Evolutionary conservation across 2,888 invertebrate species (phyloP), one percentile per base, ranked within the genome.

Genomic region (Drosophila ustulata): DNA sequence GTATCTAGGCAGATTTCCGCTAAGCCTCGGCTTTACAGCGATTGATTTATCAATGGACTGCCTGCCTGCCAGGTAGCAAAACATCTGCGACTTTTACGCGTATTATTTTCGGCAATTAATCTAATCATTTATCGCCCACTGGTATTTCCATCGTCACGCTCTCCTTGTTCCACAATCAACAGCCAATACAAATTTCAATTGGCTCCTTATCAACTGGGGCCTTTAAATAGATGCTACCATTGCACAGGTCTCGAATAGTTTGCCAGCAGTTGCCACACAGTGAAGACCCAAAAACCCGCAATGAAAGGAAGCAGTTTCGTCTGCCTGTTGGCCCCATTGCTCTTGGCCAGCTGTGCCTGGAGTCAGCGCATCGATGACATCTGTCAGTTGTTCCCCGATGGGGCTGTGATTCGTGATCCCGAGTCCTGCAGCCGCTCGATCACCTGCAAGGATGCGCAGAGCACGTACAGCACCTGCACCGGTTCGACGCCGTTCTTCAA

Each of bases 361-460:
- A 13, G 62, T 32, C 25, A 43, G 5, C 67, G 87, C 4, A 52
- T 70, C 1, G 62, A 50, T 0, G 89, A 91, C 30, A 82, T 90
- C 13, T 91, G 91, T 34, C 52, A 61, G 0, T 1, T 90, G 3
- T 91, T 91, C 47, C 28, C 86, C 0, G 74, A 91, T 13, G 64
- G 61, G 2, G 84, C 85, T 1, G 66, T 82, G n/a, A 69, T 91
- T 18, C 79, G 90, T 7, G 88, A 91, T 81, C 91, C 92, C 0
- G 81, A 85, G 1, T 88, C 90, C 0, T 91, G 92, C 59, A 69
- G 78, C 26, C 77, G 71, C 0, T 90, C 76, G 28, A 81, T 91
- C 18, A 81, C 75, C 11, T 91, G 91, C 66, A 56, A 56, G 2
- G 51, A 91, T 18, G 74, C 64, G 2, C 55, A 71, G 47, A 75